phyloP scores from a whole-genome alignment of 1,140 invertebrate species.

The Periplaneta americana region DNA sequence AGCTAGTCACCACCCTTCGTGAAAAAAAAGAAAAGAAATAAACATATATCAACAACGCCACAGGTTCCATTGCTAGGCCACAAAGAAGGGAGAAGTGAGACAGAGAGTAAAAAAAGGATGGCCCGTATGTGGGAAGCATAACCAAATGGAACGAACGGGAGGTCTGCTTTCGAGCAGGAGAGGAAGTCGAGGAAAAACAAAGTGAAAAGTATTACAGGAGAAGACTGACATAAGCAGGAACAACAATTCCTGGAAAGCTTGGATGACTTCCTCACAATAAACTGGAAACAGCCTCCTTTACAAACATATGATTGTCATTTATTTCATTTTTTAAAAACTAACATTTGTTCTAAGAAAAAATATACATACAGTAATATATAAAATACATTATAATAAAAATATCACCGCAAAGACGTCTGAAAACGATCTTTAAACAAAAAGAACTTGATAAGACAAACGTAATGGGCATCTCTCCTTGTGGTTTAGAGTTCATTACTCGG shows the following conservation, averaged over 20 bases:
- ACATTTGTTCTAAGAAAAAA: not conserved
- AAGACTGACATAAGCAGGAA: too few relatives aligned
- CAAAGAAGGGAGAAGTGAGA: too few relatives aligned
- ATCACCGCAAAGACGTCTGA: not conserved
- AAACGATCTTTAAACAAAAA: not conserved
- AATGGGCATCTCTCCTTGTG: too few relatives aligned
- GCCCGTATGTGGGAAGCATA: not conserved
- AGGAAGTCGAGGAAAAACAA: not conserved
- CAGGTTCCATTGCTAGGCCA: not conserved
- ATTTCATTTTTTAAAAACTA: not conserved
- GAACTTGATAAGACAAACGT: not conserved
- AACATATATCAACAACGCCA: not conserved
- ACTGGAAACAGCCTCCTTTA: not conserved
- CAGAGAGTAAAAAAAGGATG: too few relatives aligned
- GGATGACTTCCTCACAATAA: not conserved
- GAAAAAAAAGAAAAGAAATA: not conserved
- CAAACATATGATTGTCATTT: not conserved
- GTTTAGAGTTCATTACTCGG: not conserved
- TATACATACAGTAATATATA: not conserved
- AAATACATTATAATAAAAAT: not conserved
- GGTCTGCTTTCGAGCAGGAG: not conserved
- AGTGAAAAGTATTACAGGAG: not conserved
- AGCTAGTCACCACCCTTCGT: not conserved
- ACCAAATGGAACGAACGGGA: not conserved
- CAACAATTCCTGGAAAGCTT: not conserved